phyloP scores from a whole-genome alignment of 2,797 vertebrate genomes.

The Fistularia commersonii region DNA sequence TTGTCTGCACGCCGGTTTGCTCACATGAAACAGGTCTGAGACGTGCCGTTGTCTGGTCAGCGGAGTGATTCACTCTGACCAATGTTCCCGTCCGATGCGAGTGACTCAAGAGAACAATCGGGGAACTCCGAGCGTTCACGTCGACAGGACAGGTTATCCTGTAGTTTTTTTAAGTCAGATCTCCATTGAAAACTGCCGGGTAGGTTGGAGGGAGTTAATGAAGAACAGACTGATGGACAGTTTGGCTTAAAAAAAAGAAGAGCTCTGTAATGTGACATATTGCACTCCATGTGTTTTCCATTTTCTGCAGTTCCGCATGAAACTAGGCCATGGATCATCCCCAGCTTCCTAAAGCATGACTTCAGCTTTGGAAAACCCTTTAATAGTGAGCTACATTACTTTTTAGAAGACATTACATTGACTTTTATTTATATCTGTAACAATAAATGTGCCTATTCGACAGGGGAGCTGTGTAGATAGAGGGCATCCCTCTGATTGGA shows the following conservation, averaged over 20 bases:
- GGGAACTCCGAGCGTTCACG: constrained; percentile 7
- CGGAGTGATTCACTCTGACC: constrained; percentile 33
- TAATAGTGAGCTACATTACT: background rate
- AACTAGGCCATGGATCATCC: constrained; percentile 43
- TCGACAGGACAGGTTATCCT: constrained; percentile 13
- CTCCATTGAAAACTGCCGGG: constrained; percentile 6
- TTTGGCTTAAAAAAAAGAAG: constrained; percentile 15
- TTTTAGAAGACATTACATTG: too few species aligned
- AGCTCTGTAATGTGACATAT: constrained; percentile 7
- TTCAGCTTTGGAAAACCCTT: constrained; percentile 23
- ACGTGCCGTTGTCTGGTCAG: constrained; percentile 26
- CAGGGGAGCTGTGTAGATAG: too few species aligned
- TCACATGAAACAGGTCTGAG: constrained; percentile 33
- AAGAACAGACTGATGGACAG: constrained; percentile 26
- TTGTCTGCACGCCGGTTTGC: constrained; percentile 43
- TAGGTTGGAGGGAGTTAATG: constrained; percentile 5
- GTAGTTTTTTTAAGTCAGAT: background rate
- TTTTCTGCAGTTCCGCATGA: constrained; percentile 42
- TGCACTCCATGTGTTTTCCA: constrained; percentile 39
- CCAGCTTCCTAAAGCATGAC: constrained; percentile 37
- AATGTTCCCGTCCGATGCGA: constrained; percentile 17
- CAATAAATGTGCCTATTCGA: too few species aligned
- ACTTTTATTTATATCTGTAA: too few species aligned
- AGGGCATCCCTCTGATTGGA: too few species aligned
- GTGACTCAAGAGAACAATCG: constrained; percentile 18